A percentile compares a stretch with the other conserved stretches of the same genome.
Conservation (phyloP, 2,113 vertebrate genomes). For the Mirza zaza region DNA sequence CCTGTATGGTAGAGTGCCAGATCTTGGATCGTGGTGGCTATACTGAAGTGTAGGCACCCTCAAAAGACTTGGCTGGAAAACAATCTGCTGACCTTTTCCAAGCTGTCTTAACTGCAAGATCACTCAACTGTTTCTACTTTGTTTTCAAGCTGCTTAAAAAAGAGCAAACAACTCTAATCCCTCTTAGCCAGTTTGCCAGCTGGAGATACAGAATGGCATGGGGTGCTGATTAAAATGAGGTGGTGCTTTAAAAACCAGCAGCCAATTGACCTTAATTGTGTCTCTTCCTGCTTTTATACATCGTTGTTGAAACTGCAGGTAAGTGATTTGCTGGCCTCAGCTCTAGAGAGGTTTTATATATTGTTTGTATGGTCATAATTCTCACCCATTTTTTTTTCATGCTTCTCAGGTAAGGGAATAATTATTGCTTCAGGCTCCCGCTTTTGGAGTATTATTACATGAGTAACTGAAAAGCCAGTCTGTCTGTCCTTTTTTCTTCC, state of each 20-base stretch:
- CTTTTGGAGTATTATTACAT: constrained; percentile 50
- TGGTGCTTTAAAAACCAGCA: constrained; percentile 52
- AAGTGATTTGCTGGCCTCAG: constrained; percentile 61
- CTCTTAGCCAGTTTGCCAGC: constrained; percentile 40
- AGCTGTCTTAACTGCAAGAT: constrained; percentile 46
- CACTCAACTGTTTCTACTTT: constrained; percentile 55
- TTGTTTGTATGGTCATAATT: constrained; percentile 64
- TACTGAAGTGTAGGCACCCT: neutral
- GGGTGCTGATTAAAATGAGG: constrained; percentile 57
- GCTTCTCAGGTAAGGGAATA: constrained; percentile 53
- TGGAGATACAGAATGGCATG: neutral
- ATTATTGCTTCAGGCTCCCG: constrained; percentile 60
- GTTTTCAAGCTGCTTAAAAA: constrained; percentile 60
- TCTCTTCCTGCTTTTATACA: constrained; percentile 59
- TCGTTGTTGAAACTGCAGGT: constrained; percentile 54
- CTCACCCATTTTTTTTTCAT: constrained; percentile 69
- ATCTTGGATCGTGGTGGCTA: neutral
- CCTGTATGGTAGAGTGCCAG: neutral
- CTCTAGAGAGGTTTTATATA: constrained; percentile 59
- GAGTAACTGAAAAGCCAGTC: constrained; percentile 59
- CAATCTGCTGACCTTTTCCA: constrained; percentile 6
- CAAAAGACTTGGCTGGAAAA: constrained; percentile 17
- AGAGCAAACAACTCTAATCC: constrained; percentile 32
- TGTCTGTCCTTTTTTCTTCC: constrained; percentile 63
- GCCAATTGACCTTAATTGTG: constrained; percentile 60